Base-by-base conservation (phyloP, 1,140 invertebrate genomes). In the Eriocheir sinensis region DNA sequence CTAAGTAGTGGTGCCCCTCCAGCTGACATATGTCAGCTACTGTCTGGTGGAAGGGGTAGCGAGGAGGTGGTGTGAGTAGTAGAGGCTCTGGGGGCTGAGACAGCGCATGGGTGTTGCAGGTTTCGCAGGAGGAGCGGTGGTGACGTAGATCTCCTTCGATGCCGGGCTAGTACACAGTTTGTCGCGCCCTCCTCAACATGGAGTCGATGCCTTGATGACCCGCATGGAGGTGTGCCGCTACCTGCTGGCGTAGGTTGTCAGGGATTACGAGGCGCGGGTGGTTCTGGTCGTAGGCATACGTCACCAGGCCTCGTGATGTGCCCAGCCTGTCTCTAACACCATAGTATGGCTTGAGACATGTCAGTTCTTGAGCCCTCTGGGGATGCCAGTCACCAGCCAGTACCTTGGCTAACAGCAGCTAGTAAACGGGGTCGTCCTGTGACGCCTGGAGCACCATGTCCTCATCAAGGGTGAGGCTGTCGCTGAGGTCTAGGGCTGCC, bases 391-490 rank as follows among this genome's bases (percentile, higher is more conserved):
- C 32, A 1, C 8, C 32, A 15, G 81, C 81, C 8, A 85, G 36
- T 30, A 85, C 81, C 32, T 85, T 85, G 3, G 32, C 81, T 30
- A 85, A 17, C 36, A 85, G 34, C 81, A 85, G 32, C 81, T 85
- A 30, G 81, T 85, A 85, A 21, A 21, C 53, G 2, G 53, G 53
- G 53, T 60, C 53, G 9, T 60, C 2, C 53, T 60, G 8, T 8
- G 15, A 2, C 3, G 3, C 17, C 21, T 30, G 15, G 81, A 85
- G 32, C 3, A 34, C 15, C 81, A 34, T 3, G 3, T 85, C 81
- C 81, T 85, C 32, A 36, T 85, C 81, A 9, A 85, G 81, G 81
- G 81, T 85, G 81, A 40, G 32, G 34, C 81, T 32, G 8, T 85
- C 36, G 30, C 27, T 32, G 27, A 85, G 34, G 81, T 12, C 32